Conservation (phyloP, 37 sponge, comb jelly and placozoan species). For the Ephydatia muelleri region DNA sequence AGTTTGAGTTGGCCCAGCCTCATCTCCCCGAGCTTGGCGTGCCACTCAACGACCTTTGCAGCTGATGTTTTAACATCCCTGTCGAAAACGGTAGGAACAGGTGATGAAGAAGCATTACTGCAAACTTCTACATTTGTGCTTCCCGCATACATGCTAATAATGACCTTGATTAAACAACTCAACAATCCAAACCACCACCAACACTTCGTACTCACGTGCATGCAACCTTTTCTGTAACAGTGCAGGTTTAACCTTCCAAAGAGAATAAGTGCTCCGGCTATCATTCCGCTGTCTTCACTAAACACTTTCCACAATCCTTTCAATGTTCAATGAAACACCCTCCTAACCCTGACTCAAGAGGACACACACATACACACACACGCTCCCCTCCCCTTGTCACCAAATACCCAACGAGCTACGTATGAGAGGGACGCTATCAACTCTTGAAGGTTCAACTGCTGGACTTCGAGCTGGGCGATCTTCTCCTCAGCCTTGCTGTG, state of each 20-base stretch:
- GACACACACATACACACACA: too few species aligned
- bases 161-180: too few species aligned
- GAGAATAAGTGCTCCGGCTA: not conserved
- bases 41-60: slow-evolving; percentile 44
- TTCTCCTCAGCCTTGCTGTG: slow-evolving; percentile 40
- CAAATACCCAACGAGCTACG: not conserved
- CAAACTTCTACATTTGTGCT: not conserved
- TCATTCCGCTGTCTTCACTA: too few species aligned
- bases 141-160: not conserved
- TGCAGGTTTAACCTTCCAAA: not conserved
- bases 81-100: not conserved
- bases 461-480: slow-evolving; percentile 26
- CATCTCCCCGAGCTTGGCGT: slow-evolving; percentile 50
- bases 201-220: too few species aligned
- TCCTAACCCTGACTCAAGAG: too few species aligned
- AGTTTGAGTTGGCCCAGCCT: slow-evolving; percentile 39
- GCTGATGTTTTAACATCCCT: not conserved
- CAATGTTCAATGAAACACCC: too few species aligned
- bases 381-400: not conserved
- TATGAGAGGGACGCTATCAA: slow-evolving; percentile 22
- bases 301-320: too few species aligned
- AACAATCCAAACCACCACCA: too few species aligned
- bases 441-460: slow-evolving; percentile 52
- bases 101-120: too few species aligned
- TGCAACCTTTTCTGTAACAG: too few species aligned